Evolutionary conservation across 2,888 invertebrate genomes (phyloP).

Genomic region (Halocaridina rubra): DNA sequence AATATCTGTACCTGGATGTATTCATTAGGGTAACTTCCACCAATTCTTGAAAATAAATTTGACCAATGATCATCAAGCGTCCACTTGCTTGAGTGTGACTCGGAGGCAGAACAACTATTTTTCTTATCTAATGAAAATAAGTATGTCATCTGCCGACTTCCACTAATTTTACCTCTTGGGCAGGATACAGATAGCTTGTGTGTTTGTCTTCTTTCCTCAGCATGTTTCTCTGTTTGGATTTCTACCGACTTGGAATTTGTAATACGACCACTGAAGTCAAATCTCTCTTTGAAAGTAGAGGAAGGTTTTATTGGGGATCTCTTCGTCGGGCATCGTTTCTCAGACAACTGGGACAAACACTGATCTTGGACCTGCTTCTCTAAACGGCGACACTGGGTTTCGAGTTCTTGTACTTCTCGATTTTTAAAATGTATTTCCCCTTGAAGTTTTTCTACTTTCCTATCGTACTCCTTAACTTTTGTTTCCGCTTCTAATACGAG

Average conservation of each 20-base stretch:
- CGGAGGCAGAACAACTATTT: not conserved
- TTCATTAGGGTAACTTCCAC: not conserved
- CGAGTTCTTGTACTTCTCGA: constrained; percentile 47
- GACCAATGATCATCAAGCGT: not conserved
- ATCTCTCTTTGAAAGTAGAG: not conserved
- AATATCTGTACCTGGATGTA: not conserved
- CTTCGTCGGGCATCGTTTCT: not conserved
- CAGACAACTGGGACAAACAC: not conserved
- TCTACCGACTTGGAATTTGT: not conserved
- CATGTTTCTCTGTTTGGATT: not conserved
- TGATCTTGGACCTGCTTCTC: constrained; percentile 10
- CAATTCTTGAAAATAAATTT: not conserved
- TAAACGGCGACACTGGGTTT: constrained; percentile 14
- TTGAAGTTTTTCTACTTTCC: constrained; percentile 26
- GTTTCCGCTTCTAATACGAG: constrained; percentile 14
- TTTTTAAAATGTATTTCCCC: constrained; percentile 49
- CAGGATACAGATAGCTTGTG: not conserved
- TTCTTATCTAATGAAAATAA: not conserved
- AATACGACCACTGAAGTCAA: not conserved
- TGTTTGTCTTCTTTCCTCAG: not conserved
- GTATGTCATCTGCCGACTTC: not conserved
- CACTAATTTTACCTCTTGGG: not conserved
- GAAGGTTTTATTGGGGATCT: not conserved
- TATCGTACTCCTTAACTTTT: constrained; percentile 18
- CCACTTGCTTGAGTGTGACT: not conserved